Percentiles rank a stretch among this genome's conserved stretches.
phyloP scores from a whole-genome alignment of 2,113 vertebrate species.

The Phoenicopterus ruber region DNA sequence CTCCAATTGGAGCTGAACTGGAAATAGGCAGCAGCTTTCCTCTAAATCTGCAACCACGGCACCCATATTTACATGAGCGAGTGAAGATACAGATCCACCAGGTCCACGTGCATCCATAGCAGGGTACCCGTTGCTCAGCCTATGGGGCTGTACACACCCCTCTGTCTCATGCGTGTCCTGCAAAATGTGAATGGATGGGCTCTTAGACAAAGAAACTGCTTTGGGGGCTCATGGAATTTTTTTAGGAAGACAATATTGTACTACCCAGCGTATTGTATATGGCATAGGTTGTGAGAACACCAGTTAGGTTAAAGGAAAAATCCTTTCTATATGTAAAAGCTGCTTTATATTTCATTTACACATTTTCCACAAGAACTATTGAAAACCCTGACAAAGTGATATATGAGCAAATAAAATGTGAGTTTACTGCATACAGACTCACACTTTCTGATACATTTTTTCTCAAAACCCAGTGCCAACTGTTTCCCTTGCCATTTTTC shows the following conservation, averaged over 20 bases:
- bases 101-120: neutral
- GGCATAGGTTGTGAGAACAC: neutral
- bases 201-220: neutral
- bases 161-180: neutral
- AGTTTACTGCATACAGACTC: slow-evolving; percentile 7
- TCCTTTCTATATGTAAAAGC: neutral
- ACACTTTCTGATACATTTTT: neutral
- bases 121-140: neutral
- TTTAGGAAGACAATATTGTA: neutral
- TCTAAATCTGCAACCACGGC: neutral
- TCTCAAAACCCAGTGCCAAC: neutral
- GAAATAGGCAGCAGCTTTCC: neutral
- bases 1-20: neutral
- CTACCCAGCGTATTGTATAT: neutral
- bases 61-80: neutral
- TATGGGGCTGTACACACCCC: fast-evolving
- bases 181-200: neutral
- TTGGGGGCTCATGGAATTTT: neutral
- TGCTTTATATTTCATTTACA: neutral
- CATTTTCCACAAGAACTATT: slow-evolving; percentile 31
- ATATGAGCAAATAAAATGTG: slow-evolving; percentile 33
- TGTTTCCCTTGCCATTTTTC: slow-evolving; percentile 9
- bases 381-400: slow-evolving; percentile 38
- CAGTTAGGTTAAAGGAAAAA: neutral
- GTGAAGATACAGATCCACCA: neutral